These are phyloP conservation scores for Betta splendens DNA, from an alignment of 2,797 vertebrate genomes.

Conservation along the genomic window DNA sequence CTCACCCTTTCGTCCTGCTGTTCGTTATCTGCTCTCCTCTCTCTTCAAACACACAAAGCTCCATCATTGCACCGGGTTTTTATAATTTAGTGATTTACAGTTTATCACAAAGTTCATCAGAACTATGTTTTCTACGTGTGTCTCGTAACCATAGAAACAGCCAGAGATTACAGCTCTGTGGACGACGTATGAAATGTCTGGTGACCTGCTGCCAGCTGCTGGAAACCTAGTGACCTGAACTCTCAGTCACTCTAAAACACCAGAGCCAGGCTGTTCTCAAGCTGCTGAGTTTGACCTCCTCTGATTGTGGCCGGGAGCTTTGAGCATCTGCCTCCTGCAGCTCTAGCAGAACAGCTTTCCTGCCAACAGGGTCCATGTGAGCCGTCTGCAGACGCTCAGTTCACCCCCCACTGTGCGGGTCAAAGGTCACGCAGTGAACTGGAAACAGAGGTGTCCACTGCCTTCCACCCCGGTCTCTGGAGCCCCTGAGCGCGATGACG, in stretches of 20 bases:
- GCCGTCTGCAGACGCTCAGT: background rate
- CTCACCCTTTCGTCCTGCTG: conserved; percentile 8
- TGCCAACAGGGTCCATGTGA: too few relatives aligned
- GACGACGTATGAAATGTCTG: background rate
- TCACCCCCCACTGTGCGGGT: background rate
- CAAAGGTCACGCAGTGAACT: background rate
- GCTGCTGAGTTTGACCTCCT: background rate
- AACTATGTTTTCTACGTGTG: too few relatives aligned
- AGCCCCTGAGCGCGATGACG: background rate
- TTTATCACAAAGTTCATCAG: background rate
- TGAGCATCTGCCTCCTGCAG: background rate
- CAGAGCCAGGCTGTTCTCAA: background rate
- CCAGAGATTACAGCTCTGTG: too few relatives aligned
- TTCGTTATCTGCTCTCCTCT: conserved; percentile 9
- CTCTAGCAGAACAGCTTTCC: background rate
- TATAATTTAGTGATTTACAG: background rate
- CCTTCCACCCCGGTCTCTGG: conserved; percentile 2
- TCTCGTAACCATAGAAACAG: background rate
- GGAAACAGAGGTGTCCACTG: background rate
- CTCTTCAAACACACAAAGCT: background rate
- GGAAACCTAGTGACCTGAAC: too few relatives aligned
- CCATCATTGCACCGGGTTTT: too few relatives aligned
- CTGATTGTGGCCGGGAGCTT: background rate
- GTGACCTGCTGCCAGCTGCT: background rate
- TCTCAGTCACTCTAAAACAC: too few relatives aligned